These are phyloP conservation scores for Synchiropus splendidus DNA, from an alignment of 2,113 vertebrate species.

Conservation along the genomic window DNA sequence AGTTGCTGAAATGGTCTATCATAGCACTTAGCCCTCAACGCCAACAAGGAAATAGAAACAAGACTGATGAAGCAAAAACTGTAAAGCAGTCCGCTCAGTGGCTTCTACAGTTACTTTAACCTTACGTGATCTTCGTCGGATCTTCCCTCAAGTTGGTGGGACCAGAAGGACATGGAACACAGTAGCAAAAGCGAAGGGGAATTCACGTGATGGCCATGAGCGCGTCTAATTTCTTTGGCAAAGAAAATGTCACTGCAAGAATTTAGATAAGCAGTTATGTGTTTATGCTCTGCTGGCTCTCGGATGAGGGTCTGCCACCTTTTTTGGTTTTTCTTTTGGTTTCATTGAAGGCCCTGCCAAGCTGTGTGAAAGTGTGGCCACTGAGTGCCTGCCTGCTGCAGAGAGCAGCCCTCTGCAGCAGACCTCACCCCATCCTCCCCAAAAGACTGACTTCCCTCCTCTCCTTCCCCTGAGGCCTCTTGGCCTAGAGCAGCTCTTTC, in stretches of 20 bases:
- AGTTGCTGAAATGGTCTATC: slow-evolving; percentile 48
- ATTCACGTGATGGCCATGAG: too few species aligned
- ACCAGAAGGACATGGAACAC: slow-evolving; percentile 51
- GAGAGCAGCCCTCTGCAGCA: slow-evolving; percentile 53
- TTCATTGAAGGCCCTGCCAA: slow-evolving; percentile 52
- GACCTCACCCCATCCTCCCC: slow-evolving; percentile 36
- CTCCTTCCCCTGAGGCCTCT: slow-evolving; percentile 16
- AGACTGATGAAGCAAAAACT: slow-evolving; percentile 34
- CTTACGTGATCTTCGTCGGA: slow-evolving; percentile 20
- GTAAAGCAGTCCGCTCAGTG: slow-evolving; percentile 57
- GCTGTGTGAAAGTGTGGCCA: slow-evolving; percentile 65
- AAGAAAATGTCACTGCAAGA: background rate
- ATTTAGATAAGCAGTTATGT: too few species aligned
- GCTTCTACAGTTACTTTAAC: slow-evolving; percentile 27
- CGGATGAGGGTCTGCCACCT: too few species aligned
- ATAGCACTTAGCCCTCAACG: slow-evolving; percentile 70
- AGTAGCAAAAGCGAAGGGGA: slow-evolving; percentile 64
- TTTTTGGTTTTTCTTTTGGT: slow-evolving; percentile 1
- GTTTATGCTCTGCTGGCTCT: too few species aligned
- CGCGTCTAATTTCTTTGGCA: too few species aligned
- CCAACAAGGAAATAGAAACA: slow-evolving; percentile 57
- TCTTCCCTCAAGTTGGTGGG: slow-evolving; percentile 43
- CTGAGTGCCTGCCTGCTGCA: slow-evolving; percentile 71
- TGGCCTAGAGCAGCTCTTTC: slow-evolving; percentile 56
- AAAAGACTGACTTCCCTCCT: slow-evolving; percentile 13